Conservation (phyloP, 2,113 vertebrate species). For the Embiotoca jacksoni region DNA sequence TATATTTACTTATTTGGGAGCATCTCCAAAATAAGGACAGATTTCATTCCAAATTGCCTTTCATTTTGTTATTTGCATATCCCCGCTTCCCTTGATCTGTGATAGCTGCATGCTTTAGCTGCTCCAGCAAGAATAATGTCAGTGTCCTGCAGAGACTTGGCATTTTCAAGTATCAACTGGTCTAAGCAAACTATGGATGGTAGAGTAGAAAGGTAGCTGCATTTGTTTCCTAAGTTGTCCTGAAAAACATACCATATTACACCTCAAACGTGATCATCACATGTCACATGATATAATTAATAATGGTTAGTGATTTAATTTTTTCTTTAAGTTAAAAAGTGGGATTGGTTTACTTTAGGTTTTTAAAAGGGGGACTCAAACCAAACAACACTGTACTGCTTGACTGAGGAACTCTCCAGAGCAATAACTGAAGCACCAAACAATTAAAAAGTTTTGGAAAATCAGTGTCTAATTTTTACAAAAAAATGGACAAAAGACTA, state of each 20-base stretch:
- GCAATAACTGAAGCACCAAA: too few species aligned
- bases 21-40: constrained; percentile 46
- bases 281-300: neutral
- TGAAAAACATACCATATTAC: neutral
- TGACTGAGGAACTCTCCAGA: neutral
- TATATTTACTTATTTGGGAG: constrained; percentile 42
- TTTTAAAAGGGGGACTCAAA: neutral
- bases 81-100: constrained; percentile 49
- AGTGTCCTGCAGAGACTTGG: constrained; percentile 52
- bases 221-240: constrained; percentile 10
- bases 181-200: constrained; percentile 23
- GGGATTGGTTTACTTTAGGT: neutral
- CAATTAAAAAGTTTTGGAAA: too few species aligned
- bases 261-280: neutral
- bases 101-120: constrained; percentile 49
- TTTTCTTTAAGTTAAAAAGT: too few species aligned
- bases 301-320: neutral
- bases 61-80: constrained; percentile 54
- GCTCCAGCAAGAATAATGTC: constrained; percentile 42
- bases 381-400: neutral
- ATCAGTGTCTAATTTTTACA: too few species aligned
- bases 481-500: too few species aligned
- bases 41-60: constrained; percentile 46
- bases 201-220: constrained; percentile 13
- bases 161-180: constrained; percentile 51